Evolutionary conservation across 2,888 invertebrate species (phyloP), one percentile per base, ranked within the genome.

Genomic region (Macrophya alboannulata): DNA sequence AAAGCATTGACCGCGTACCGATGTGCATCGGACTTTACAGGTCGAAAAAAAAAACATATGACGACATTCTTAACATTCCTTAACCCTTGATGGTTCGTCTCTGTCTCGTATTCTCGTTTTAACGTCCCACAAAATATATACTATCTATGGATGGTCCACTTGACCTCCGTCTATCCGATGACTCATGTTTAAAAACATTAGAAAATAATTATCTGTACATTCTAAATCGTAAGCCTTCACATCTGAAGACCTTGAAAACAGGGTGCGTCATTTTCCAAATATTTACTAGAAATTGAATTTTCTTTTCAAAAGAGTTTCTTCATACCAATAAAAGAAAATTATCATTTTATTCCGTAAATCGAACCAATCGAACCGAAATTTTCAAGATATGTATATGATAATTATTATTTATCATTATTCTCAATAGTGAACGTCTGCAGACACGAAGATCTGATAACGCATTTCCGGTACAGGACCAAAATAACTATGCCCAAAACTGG

Each of bases 1-100:
- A 77, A 77, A 77, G 51, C 77, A 77, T 51, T 43, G 77, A 77
- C 77, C 77, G 77, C 51, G 55, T 51, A 31, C 51, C 37, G 77
- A 77, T 77, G 55, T 77, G 51, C 77, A 77, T 77, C 55, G 55
- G 55, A 31, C 77, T 55, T 37, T 17, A 8, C 55, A 37, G 55
- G 77, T 51, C 55, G 48, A 55, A 77, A 77, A 68, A 76, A 76
- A 25, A 31, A 74, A 74, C 9, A 37, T 77, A 51, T 0, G 55
- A 51, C 77, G 51, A 77, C 77, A n/a, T 77, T 77, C 77, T 43
- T 31, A n/a, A 10, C 55, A 77, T 77, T 77, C 55, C 77, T 37
- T 10, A 31, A 48, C 51, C 51, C 48, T n/a, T 25, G 76, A 15
- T 12, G 25, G 10, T 25, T 6, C 6, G 10, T 48, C 15, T 51